Evolutionary conservation across 2,113 vertebrate genomes (phyloP).

Genomic region (Nematolebias whitei): DNA sequence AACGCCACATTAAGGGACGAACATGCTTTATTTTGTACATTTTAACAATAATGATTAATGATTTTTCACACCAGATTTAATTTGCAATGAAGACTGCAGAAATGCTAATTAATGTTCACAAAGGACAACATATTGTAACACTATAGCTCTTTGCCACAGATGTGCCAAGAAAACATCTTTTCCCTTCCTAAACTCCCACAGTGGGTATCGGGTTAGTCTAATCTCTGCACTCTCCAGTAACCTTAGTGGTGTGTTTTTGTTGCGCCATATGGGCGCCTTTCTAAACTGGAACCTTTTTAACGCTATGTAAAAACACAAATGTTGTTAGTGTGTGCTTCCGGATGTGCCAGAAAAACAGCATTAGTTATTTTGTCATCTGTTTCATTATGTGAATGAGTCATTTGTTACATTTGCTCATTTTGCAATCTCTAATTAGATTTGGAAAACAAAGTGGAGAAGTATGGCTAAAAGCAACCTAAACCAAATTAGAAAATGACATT

Average conservation of each 20-base stretch:
- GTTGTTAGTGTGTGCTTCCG: neutral
- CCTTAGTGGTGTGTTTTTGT: neutral
- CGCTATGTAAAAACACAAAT: neutral
- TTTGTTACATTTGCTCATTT: constrained; percentile 47
- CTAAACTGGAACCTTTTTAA: neutral
- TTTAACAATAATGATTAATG: no score
- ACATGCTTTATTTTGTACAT: no score
- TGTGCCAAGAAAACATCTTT: neutral
- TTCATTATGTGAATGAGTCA: constrained; percentile 42
- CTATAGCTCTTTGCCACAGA: neutral
- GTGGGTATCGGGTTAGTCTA: neutral
- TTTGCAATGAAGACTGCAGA: no score
- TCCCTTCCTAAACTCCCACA: neutral
- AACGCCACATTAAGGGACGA: no score
- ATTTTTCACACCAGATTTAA: no score
- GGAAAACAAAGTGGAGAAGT: constrained; percentile 52
- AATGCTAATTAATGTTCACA: no score
- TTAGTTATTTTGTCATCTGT: constrained; percentile 15
- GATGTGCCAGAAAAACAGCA: constrained; percentile 6
- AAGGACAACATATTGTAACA: no score
- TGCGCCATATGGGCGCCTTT: neutral
- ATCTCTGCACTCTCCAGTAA: neutral
- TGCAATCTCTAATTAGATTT: constrained; percentile 61
- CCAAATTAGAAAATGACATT: constrained; percentile 66
- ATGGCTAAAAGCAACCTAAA: constrained; percentile 55